Evolutionary conservation across 2,113 vertebrate species (phyloP), one percentile per base, ranked within the genome.

Genomic region (Calyptomena viridis): DNA sequence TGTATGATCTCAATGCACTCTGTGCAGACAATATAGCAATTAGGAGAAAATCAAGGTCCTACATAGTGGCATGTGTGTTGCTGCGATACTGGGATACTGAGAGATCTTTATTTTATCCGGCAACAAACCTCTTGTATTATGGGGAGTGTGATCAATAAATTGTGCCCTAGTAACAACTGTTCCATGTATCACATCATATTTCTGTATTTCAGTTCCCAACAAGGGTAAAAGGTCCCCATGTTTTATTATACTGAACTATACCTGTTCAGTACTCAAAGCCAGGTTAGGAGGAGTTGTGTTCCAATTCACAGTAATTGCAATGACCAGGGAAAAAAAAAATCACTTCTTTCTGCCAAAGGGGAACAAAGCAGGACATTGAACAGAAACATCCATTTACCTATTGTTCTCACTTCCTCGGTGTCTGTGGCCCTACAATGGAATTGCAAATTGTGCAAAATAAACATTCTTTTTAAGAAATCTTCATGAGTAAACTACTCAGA

Each of bases 101-200:
- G n/a, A 73, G 35, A 75, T 94, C 10, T 75, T 73, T 92, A 19
- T 76, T 90, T 89, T 82, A 83, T 84, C 42, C 35, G 74, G 58
- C 28, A 87, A 76, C 62, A 82, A 42, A 63, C 55, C n/a, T 89
- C 76, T 83, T 79, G 23, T 73, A 2, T 94, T 94, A 77, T 23
- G 67, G 13, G 35, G 33, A 71, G 9, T 50, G 10, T 67, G 87
- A 94, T 90, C 81, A 20, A 74, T 91, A 74, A 80, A 94, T 85
- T 76, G 46, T 94, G 67, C 88, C 56, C 47, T 84, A 40, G 63
- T 81, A 93, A 77, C 44, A 67, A 37, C 67, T 52, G 47, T 81
- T 95, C 80, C 23, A 24, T 30, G 56, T 96, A 81, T 93, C 85
- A 92, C 85, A 91, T 93, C 64, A 52, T 95, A 96, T 96, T 95